Evolutionary conservation across 2,888 invertebrate species (phyloP), one percentile per base, ranked within the genome.

Genomic region (Lordiphosa andalusiaca): DNA sequence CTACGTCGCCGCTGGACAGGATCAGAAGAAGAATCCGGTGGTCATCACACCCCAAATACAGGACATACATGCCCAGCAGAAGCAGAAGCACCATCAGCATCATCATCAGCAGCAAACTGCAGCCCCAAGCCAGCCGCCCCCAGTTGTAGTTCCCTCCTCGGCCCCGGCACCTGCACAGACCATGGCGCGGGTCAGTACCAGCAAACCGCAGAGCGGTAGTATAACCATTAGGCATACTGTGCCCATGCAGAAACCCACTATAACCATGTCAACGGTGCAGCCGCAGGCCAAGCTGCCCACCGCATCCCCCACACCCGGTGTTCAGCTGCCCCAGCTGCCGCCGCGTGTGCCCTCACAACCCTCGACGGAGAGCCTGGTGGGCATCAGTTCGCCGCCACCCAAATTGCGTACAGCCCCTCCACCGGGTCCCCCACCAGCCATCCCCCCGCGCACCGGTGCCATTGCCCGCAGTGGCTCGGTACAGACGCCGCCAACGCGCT

Each of bases 1-100:
- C 49, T 99, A 99, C 91, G 94, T 98, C 88, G 98, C 98, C 65
- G 98, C 98, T 55, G 97, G 96, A 0, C 93, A 94, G 73, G 95
- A 95, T 78, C 94, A 94, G 86, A 92, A 92, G 88, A 92, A 92
- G 80, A 87, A 87, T 65, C 88, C 87, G 1, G 87, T 87, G 10
- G 88, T 88, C 2, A 88, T 88, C 41, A 88, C 88, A 6, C 88
- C 88, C 3, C 88, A 88, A 56, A 88, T 88, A n/a, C 88, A 88
- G 72, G 88, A 88, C 52, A 87, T 88, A 42, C 89, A 88, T 12
- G 86, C 88, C 1, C 86, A 87, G 47, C 89, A 89, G 23, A 89
- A 89, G 36, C 88, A 81, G 39, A 71, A 88, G 36, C 84, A 82
- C 4, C 85, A 80, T 6, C 85, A 81, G 3, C 83, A 85, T 5